Evolutionary conservation across 1,140 invertebrate genomes (phyloP).

Genomic region (Cyphomyrmex costatus): DNA sequence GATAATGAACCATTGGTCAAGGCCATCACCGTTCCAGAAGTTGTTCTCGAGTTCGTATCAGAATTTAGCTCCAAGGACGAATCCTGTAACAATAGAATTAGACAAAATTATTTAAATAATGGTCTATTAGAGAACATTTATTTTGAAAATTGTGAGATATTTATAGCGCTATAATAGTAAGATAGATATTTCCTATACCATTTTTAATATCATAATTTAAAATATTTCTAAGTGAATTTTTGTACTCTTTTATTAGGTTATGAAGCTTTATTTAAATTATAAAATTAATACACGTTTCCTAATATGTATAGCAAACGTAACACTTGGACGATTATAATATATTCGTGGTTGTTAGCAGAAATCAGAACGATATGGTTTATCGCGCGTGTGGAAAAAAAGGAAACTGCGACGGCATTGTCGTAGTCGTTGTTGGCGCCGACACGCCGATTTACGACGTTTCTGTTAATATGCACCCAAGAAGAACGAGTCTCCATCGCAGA

Average conservation of each 20-base stretch:
- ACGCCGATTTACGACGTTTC: constrained; percentile 62
- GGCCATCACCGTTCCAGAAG: constrained; percentile 78
- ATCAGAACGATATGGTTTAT: constrained; percentile 73
- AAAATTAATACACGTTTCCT: no score
- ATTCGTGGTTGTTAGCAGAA: neutral
- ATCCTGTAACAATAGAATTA: constrained; percentile 76
- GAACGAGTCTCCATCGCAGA: constrained; percentile 47
- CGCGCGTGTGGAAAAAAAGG: constrained; percentile 47
- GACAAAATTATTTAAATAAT: constrained; percentile 9
- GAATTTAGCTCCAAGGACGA: constrained; percentile 82
- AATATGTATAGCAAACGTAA: no score
- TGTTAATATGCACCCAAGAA: constrained; percentile 53
- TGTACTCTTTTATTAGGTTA: neutral
- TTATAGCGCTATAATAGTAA: neutral
- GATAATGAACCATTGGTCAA: constrained; percentile 84
- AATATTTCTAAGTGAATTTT: neutral
- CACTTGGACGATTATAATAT: neutral
- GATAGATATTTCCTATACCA: no score
- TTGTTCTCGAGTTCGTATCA: constrained; percentile 78
- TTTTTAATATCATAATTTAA: neutral
- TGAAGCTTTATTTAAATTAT: neutral
- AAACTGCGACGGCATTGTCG: neutral
- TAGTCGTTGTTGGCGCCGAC: constrained; percentile 25
- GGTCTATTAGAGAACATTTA: neutral
- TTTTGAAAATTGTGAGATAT: neutral